A percentile compares a stretch with the other conserved stretches of the same genome.
Evolutionary conservation across 2,888 invertebrate genomes (phyloP).

Genomic region (Caenorhabditis wallacei): DNA sequence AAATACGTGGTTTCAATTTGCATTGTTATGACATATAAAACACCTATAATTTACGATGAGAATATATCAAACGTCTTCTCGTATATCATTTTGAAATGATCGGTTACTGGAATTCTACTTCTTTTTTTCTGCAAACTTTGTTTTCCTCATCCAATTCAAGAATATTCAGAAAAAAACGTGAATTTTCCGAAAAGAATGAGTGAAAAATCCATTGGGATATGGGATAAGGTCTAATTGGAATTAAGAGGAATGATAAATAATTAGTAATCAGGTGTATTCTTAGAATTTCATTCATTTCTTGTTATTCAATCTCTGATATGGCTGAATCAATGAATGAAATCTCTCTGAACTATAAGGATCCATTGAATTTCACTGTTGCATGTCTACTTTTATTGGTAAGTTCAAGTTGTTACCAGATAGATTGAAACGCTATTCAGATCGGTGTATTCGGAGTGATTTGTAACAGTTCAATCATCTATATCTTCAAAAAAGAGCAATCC

Average conservation of each 20-base stretch:
- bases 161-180: not conserved
- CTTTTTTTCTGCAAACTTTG: not conserved
- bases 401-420: not conserved
- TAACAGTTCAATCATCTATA: constrained; percentile 31
- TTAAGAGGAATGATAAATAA: too few relatives aligned
- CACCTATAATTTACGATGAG: constrained; percentile 13
- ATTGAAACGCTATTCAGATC: too few relatives aligned
- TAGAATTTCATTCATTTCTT: not conserved
- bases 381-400: constrained; percentile 30
- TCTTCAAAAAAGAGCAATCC: constrained; percentile 41
- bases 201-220: not conserved
- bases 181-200: not conserved
- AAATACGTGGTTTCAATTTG: not conserved
- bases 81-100: not conserved
- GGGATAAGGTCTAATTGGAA: not conserved
- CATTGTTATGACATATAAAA: not conserved
- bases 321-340: not conserved
- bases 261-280: constrained; percentile 8
- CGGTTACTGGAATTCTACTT: not conserved
- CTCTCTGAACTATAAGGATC: constrained; percentile 9
- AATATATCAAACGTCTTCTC: constrained; percentile 11
- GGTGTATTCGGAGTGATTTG: constrained; percentile 42
- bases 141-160: not conserved
- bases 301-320: not conserved
- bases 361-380: constrained; percentile 18